A percentile compares a stretch with the other conserved stretches of the same genome.
Conservation (phyloP, 2,113 vertebrate species). For the Condylura cristata region DNA sequence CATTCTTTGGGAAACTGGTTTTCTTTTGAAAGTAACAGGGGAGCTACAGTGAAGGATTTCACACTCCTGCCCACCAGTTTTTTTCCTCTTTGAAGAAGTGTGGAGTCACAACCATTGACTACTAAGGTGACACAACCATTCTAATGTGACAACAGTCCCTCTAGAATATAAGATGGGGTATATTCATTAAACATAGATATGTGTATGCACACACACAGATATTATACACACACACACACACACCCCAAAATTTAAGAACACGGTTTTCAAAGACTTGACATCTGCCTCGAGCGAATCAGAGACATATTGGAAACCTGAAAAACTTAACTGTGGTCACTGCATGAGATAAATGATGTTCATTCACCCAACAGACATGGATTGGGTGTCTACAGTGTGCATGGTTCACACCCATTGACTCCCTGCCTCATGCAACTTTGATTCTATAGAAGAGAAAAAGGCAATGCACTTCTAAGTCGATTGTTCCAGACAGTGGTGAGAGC, state of each 20-base stretch:
- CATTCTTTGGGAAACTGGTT: conserved; percentile 3
- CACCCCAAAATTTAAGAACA: not conserved
- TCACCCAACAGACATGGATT: not conserved
- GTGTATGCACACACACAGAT: no score
- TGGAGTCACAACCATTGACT: not conserved
- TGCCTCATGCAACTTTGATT: not conserved
- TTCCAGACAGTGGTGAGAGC: not conserved
- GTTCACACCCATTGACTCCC: not conserved
- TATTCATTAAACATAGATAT: not conserved
- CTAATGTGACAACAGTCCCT: not conserved
- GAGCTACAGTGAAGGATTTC: conserved; percentile 3
- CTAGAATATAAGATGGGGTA: not conserved
- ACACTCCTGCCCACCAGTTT: not conserved
- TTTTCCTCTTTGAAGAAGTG: conserved; percentile 4
- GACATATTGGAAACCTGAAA: not conserved
- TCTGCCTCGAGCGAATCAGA: not conserved
- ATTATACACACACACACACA: no score
- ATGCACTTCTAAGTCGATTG: not conserved
- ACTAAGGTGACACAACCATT: not conserved
- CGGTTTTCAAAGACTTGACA: not conserved
- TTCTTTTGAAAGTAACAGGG: conserved; percentile 40
- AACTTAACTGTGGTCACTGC: not conserved
- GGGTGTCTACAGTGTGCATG: not conserved
- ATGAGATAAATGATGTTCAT: not conserved
- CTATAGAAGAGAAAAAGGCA: not conserved